A percentile compares a stretch with the other conserved stretches of the same genome.
These are phyloP conservation scores for Peromyscus melanophrys DNA, from an alignment of 2,797 vertebrate species.

Conservation along the genomic window DNA sequence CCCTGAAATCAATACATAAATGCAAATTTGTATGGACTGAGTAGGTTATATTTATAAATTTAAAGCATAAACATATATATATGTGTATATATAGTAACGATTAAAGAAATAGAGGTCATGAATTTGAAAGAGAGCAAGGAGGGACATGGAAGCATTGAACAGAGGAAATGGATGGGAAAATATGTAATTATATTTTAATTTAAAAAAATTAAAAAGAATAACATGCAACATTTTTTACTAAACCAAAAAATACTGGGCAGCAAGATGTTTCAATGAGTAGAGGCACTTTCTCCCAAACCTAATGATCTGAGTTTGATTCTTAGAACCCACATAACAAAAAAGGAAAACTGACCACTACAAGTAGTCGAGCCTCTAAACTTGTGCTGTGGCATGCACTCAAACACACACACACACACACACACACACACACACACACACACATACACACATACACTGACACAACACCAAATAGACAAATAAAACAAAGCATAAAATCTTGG, in stretches of 20 bases:
- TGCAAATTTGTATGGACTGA: not conserved
- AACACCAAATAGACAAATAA: not conserved
- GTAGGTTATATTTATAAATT: not conserved
- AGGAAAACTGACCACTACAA: not conserved
- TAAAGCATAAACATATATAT: not conserved
- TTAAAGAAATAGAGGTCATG: not conserved
- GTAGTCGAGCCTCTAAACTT: not conserved
- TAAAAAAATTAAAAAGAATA: not conserved
- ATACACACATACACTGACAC: not conserved
- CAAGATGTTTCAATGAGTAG: not conserved
- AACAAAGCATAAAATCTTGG: not conserved
- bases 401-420: not conserved
- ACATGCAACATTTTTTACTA: slow-evolving; percentile 1
- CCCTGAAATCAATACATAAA: not conserved
- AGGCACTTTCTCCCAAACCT: not conserved
- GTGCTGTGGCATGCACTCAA: not conserved
- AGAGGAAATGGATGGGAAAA: not conserved
- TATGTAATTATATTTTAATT: not conserved
- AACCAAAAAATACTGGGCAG: slow-evolving; percentile 10
- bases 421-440: not conserved
- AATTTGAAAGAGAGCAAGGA: not conserved
- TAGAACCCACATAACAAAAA: not conserved
- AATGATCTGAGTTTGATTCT: not conserved
- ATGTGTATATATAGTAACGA: not conserved
- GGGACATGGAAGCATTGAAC: not conserved